phyloP scores from a whole-genome alignment of 2,113 vertebrate genomes.

The Mesitornis unicolor region DNA sequence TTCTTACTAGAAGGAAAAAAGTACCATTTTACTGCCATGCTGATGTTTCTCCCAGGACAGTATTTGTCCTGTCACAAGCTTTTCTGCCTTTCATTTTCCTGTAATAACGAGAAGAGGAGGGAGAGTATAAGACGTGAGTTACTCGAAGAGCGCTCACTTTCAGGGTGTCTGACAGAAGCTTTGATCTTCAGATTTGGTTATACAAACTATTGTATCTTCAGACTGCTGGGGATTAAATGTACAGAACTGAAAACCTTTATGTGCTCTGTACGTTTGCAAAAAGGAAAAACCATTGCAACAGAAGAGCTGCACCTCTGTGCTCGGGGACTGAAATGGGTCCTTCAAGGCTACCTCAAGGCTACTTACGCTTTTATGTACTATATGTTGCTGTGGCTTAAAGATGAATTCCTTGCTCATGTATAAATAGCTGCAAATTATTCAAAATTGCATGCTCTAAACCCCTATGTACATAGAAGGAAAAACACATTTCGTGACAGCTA shows the following conservation, averaged over 20 bases:
- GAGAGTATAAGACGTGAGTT: background rate
- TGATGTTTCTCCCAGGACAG: background rate
- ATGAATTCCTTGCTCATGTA: background rate
- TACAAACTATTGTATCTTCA: background rate
- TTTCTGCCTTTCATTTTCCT: background rate
- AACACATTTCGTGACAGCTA: background rate
- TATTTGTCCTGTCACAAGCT: background rate
- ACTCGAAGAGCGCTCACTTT: background rate
- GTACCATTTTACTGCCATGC: background rate
- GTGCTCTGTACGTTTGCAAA: background rate
- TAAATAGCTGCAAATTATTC: background rate
- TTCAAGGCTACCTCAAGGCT: background rate
- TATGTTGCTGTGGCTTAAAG: background rate
- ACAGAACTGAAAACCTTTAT: background rate
- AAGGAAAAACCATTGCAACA: background rate
- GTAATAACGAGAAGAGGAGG: background rate
- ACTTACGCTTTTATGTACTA: background rate
- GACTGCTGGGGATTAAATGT: background rate
- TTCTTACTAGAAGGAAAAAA: background rate
- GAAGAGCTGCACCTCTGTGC: background rate
- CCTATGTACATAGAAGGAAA: background rate
- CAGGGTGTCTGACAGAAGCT: background rate
- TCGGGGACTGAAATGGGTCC: background rate
- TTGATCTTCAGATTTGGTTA: background rate
- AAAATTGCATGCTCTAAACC: background rate